A percentile compares a stretch with the other conserved stretches of the same genome.
Evolutionary conservation across 2,797 vertebrate genomes (phyloP).

Genomic region (Hippopotamyrus pictus): DNA sequence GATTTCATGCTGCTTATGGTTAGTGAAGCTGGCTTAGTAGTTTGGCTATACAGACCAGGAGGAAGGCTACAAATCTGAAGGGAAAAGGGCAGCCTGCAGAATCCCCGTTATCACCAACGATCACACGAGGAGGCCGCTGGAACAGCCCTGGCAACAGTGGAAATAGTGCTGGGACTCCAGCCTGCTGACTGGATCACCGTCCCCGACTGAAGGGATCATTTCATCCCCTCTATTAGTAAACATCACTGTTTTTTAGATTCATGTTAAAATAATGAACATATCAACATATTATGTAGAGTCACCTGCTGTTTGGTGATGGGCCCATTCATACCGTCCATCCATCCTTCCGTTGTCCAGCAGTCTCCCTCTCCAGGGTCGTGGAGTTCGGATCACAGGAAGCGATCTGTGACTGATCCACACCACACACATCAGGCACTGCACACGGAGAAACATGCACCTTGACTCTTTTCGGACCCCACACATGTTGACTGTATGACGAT

Average conservation of each 20-base stretch:
- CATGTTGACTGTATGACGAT: neutral
- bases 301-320: neutral
- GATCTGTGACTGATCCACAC: neutral
- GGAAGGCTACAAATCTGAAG: conserved; percentile 52
- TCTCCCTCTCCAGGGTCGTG: neutral
- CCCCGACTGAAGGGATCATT: neutral
- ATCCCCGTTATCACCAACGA: neutral
- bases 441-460: neutral
- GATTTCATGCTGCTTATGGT: conserved; percentile 61
- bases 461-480: neutral
- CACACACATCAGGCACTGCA: neutral
- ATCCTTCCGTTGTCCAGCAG: neutral
- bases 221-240: neutral
- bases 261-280: neutral
- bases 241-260: neutral
- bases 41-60: conserved; percentile 42
- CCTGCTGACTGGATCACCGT: too few species aligned
- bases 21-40: conserved; percentile 49
- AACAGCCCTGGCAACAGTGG: neutral
- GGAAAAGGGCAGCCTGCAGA: conserved; percentile 39
- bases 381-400: neutral
- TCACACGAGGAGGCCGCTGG: neutral
- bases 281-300: neutral
- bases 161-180: neutral
- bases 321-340: neutral